Evolutionary conservation across 2,797 vertebrate genomes (phyloP).

Genomic region (Adrianichthys oophorus): DNA sequence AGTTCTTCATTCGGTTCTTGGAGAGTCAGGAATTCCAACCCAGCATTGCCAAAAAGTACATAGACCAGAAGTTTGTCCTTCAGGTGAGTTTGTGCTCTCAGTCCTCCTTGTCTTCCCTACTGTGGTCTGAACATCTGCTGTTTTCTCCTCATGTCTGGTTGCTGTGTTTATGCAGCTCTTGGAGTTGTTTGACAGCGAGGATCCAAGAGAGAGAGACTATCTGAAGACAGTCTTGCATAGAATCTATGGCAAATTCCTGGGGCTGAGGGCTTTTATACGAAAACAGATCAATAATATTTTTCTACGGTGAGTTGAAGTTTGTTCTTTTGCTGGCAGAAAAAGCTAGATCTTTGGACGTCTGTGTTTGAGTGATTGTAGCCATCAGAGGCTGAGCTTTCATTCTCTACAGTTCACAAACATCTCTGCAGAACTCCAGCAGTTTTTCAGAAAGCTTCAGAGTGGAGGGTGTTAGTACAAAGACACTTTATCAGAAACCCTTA

Average conservation of each 20-base stretch:
- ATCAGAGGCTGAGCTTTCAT: background rate
- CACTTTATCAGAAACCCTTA: too few relatives aligned
- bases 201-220: conserved; percentile 98
- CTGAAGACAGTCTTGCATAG: conserved; percentile 99
- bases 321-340: background rate
- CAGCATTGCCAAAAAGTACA: conserved; percentile 99
- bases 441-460: too few relatives aligned
- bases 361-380: background rate
- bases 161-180: conserved; percentile 80
- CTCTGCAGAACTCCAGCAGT: background rate
- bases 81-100: conserved; percentile 83
- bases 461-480: too few relatives aligned
- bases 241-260: conserved; percentile 99
- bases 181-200: conserved; percentile 98
- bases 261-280: conserved; percentile 99
- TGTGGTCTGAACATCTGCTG: background rate
- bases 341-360: background rate
- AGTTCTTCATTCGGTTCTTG: conserved; percentile 99
- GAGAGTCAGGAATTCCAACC: conserved; percentile 99
- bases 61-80: conserved; percentile 99
- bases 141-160: background rate
- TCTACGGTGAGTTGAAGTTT: conserved; percentile 89
- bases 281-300: conserved; percentile 99
- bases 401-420: background rate
- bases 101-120: background rate